These are phyloP conservation scores for Squalus acanthias DNA, from an alignment of 2,797 vertebrate genomes.

Conservation along the genomic window DNA sequence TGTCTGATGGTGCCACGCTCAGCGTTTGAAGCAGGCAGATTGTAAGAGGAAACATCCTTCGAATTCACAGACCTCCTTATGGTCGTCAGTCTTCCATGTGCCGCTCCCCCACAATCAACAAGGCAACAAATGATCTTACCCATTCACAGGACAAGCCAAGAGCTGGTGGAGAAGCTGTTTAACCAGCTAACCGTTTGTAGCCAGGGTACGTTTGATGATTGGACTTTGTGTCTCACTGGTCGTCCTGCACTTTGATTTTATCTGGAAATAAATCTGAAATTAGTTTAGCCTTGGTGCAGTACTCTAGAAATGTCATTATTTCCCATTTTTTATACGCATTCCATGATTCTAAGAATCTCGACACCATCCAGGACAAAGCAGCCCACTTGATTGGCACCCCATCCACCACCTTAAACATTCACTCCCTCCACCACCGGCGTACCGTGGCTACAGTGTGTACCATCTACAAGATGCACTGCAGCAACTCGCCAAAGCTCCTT, in stretches of 20 bases:
- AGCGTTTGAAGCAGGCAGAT: neutral
- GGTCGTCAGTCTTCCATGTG: neutral
- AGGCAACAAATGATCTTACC: neutral
- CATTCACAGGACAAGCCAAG: neutral
- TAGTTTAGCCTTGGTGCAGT: neutral
- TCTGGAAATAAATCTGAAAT: slow-evolving; percentile 1
- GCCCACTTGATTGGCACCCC: too few relatives aligned
- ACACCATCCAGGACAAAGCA: too few relatives aligned
- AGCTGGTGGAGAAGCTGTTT: neutral
- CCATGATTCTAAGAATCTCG: too few relatives aligned
- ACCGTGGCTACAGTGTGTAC: too few relatives aligned
- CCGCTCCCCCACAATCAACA: neutral
- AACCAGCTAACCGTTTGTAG: neutral
- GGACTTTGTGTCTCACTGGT: neutral
- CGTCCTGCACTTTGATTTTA: neutral
- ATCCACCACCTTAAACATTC: too few relatives aligned
- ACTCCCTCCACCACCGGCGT: too few relatives aligned
- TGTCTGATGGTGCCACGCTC: neutral
- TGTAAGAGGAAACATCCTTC: neutral
- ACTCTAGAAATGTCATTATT: neutral
- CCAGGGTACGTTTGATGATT: neutral
- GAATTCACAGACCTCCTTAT: neutral
- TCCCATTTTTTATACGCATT: neutral
- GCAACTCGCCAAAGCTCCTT: too few relatives aligned
- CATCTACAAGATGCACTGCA: too few relatives aligned